Evolutionary conservation across 2,888 invertebrate species (phyloP), one percentile per base, ranked within the genome.

Genomic region (Dryococelus australis): DNA sequence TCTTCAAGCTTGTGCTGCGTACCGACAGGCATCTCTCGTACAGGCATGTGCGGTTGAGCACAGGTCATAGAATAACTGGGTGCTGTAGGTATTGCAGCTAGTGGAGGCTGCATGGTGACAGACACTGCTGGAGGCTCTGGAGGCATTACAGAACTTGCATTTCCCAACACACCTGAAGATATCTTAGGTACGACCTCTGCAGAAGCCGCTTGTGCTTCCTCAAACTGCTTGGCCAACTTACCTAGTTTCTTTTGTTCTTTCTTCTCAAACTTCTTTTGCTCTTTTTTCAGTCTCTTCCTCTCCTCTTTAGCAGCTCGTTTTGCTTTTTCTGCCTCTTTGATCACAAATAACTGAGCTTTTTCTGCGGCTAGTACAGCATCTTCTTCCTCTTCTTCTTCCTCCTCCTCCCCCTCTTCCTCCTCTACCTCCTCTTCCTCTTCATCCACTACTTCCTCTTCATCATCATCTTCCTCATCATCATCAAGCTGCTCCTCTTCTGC

Each of bases 281-380:
- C 87, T 89, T 92, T 92, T 78, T 92, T 92, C 88, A 92, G 92
- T 86, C 87, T 87, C 85, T 86, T 87, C 35, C 65, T 65, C 51
- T 87, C 87, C 24, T 88, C 86, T 85, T 88, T 88, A 43, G 86
- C 87, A 28, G 87, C 65, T 43, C 86, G 85, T 80, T 88, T 87
- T 10, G 47, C 85, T 51, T 88, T 85, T 16, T 86, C 85, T 86
- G 86, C 80, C 53, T 85, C 85, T 47, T 53, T 78, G 28, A 81
- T 35, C 0, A 53, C 81, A 84, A 84, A 43, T 28, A 87, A 9
- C 28, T 85, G 43, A 0, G 85, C 85, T 51, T 87, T 51, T 43
- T 85, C 85, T 85, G 79, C 80, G 83, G 83, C 28, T 12, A 35
- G 28, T 35, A 51, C 85, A 85, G 51, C 86, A 81, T 86, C 86